Evolutionary conservation across 1,140 invertebrate species (phyloP).

Genomic region (Musca domestica): DNA sequence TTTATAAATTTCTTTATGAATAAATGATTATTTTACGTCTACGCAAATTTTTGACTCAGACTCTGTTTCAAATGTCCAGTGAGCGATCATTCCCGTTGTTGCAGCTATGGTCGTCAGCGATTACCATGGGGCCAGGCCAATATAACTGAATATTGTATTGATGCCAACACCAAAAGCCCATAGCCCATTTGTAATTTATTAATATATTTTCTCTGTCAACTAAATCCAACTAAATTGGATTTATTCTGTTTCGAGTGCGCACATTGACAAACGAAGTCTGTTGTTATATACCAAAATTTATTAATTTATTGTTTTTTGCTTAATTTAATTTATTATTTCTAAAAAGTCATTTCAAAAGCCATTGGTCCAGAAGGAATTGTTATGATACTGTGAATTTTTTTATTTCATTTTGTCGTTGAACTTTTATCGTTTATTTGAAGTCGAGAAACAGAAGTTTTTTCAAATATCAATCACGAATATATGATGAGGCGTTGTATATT

Average conservation of each 20-base stretch:
- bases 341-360: not conserved
- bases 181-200: slow-evolving; percentile 13
- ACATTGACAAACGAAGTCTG: not conserved
- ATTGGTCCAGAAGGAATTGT: not conserved
- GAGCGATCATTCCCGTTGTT: too few species aligned
- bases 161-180: not conserved
- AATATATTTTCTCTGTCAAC: slow-evolving; percentile 1
- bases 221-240: not conserved
- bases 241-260: not conserved
- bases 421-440: not conserved
- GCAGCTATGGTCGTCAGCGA: not conserved
- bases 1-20: slow-evolving; percentile 17
- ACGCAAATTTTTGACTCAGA: too few species aligned
- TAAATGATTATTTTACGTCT: slow-evolving; percentile 19
- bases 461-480: slow-evolving; percentile 2
- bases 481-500: not conserved
- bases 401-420: not conserved
- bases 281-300: slow-evolving; percentile 12
- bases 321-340: not conserved
- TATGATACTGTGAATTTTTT: not conserved
- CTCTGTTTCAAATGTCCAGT: too few species aligned
- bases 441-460: not conserved
- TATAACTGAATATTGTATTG: slow-evolving; percentile 19
- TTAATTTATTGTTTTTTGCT: slow-evolving; percentile 11
- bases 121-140: not conserved